phyloP scores from a whole-genome alignment of 2,797 vertebrate species.

The Nyctalus aviator region DNA sequence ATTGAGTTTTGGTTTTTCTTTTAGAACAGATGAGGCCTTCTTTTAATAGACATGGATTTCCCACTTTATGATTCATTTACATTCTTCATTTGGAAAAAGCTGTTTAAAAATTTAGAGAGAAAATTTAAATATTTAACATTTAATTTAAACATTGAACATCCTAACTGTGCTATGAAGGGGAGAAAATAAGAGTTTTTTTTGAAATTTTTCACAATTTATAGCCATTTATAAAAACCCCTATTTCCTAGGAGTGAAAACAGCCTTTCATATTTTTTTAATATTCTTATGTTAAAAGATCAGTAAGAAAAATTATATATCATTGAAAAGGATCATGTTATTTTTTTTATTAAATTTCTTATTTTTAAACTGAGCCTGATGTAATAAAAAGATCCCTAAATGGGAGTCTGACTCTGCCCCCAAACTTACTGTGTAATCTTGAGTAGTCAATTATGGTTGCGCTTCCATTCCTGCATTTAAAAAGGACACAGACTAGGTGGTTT shows the following conservation, averaged over 20 bases:
- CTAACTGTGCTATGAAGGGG: neutral
- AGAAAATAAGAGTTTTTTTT: neutral
- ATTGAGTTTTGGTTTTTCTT: conserved; percentile 19
- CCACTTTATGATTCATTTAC: conserved; percentile 5
- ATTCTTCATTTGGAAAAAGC: conserved; percentile 48
- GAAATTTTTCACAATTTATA: conserved; percentile 15
- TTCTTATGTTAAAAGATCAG: neutral
- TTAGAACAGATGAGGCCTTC: neutral
- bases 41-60: neutral
- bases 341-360: conserved; percentile 1
- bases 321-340: neutral
- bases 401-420: neutral
- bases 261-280: conserved; percentile 2
- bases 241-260: neutral
- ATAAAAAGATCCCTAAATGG: conserved; percentile 5
- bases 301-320: conserved; percentile 16
- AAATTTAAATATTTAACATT: conserved; percentile 53
- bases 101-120: conserved; percentile 37
- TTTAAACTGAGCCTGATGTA: neutral
- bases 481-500: neutral
- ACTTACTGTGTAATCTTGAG: neutral
- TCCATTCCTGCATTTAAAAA: conserved; percentile 4
- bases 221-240: neutral
- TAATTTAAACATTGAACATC: conserved; percentile 54
- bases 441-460: neutral